Evolutionary conservation across 1,140 invertebrate species (phyloP).

Genomic region (Vollenhovia emeryi): DNA sequence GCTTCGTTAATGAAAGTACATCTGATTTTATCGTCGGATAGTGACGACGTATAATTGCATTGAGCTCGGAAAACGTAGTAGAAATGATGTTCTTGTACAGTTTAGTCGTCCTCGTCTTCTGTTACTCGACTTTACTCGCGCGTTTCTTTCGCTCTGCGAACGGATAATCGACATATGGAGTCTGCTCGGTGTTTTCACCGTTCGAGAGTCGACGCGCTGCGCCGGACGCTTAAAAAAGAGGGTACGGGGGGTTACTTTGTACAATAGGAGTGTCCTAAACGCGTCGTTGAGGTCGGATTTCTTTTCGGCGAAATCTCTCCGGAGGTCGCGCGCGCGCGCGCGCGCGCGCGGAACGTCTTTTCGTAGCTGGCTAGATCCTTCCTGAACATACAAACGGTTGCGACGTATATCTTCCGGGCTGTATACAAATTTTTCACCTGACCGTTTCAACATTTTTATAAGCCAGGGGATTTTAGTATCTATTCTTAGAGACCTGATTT

Average conservation of each 20-base stretch:
- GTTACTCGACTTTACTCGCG: neutral
- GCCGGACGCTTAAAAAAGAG: constrained; percentile 48
- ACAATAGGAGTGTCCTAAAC: constrained; percentile 68
- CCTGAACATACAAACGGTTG: constrained; percentile 30
- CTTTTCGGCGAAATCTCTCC: constrained; percentile 63
- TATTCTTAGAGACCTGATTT: neutral
- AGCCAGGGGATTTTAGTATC: neutral
- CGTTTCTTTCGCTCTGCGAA: neutral
- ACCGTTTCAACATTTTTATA: neutral
- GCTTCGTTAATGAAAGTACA: constrained; percentile 64
- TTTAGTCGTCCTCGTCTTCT: neutral
- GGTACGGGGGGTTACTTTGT: constrained; percentile 69
- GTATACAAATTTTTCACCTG: neutral
- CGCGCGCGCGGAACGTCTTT: constrained; percentile 56
- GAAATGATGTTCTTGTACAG: constrained; percentile 8
- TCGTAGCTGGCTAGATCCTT: neutral
- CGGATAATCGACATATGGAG: neutral
- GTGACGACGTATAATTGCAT: constrained; percentile 39
- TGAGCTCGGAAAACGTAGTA: neutral
- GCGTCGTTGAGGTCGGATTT: constrained; percentile 48
- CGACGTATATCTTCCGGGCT: constrained; percentile 45
- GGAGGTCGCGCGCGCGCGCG: no score
- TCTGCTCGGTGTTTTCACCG: constrained; percentile 26
- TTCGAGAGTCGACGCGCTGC: constrained; percentile 35
- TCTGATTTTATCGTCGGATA: constrained; percentile 27